Percentiles rank a stretch among this genome's conserved stretches.
phyloP scores from a whole-genome alignment of 1,140 invertebrate genomes.

The Sarcophaga bullata region DNA sequence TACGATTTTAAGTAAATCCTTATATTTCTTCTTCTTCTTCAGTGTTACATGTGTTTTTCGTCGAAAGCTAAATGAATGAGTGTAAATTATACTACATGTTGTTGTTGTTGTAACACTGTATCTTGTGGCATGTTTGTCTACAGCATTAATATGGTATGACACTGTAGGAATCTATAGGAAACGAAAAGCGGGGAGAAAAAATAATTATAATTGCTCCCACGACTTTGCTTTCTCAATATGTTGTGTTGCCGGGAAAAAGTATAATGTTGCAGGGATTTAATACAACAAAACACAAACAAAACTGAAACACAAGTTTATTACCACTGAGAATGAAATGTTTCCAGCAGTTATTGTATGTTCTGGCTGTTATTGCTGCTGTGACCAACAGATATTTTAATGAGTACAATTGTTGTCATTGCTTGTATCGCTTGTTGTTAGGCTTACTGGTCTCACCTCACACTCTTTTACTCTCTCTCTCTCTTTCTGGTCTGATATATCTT shows the following conservation, averaged over 20 bases:
- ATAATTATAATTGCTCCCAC: slow-evolving; percentile 45
- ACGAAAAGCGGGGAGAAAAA: background rate
- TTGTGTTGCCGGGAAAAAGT: too few species aligned
- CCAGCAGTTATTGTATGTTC: background rate
- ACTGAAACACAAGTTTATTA: background rate
- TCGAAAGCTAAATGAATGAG: background rate
- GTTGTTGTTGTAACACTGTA: too few species aligned
- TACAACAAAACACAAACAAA: background rate
- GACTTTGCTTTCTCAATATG: slow-evolving; percentile 31
- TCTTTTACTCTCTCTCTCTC: slow-evolving; percentile 43
- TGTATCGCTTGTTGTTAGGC: background rate
- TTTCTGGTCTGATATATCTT: slow-evolving; percentile 27
- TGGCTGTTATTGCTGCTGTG: background rate
- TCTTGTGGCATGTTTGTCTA: background rate
- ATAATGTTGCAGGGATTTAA: background rate
- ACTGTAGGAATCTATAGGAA: background rate
- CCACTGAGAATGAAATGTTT: slow-evolving; percentile 1
- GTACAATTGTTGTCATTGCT: slow-evolving; percentile 14
- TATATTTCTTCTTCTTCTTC: background rate
- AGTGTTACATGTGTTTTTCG: too few species aligned
- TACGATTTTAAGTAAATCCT: background rate
- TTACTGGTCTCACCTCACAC: slow-evolving; percentile 46
- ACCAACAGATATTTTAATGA: slow-evolving; percentile 39
- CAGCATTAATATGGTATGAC: background rate
- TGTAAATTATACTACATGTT: slow-evolving; percentile 14